A percentile compares a stretch with the other conserved stretches of the same genome.
These are phyloP conservation scores for Pimephales promelas DNA, from an alignment of 2,113 vertebrate species.

Conservation along the genomic window DNA sequence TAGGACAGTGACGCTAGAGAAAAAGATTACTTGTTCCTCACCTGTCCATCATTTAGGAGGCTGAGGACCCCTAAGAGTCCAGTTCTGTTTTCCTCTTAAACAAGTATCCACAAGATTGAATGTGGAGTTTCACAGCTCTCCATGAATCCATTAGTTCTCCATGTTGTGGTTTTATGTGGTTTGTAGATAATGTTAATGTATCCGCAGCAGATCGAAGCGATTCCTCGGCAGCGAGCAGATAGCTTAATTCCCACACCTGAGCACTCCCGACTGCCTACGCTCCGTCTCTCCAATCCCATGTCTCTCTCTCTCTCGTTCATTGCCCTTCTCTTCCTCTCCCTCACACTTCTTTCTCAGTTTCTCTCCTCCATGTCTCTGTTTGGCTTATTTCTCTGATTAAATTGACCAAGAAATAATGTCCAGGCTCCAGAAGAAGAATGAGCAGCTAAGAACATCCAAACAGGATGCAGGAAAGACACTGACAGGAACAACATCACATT, in stretches of 20 bases:
- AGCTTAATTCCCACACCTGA: constrained; percentile 49
- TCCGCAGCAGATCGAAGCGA: constrained; percentile 4
- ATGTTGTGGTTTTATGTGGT: constrained; percentile 10
- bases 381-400: background rate
- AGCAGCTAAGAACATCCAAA: background rate
- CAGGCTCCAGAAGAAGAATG: background rate
- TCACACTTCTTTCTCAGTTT: background rate
- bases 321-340: background rate
- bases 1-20: background rate
- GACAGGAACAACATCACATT: background rate
- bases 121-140: constrained; percentile 25
- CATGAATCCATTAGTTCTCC: constrained; percentile 20
- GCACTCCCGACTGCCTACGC: constrained; percentile 20
- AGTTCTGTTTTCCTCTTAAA: constrained; percentile 10
- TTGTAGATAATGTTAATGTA: background rate
- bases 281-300: constrained; percentile 25
- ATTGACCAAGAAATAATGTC: background rate
- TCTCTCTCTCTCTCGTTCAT: constrained; percentile 39
- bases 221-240: constrained; percentile 13
- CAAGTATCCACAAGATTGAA: background rate
- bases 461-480: constrained; percentile 1
- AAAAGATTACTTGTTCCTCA: constrained; percentile 37
- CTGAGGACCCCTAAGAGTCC: constrained; percentile 6
- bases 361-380: constrained; percentile 7
- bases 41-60: constrained; percentile 50